phyloP scores from a whole-genome alignment of 37 sponge, comb jelly and placozoan species.

The Spongilla lacustris region DNA sequence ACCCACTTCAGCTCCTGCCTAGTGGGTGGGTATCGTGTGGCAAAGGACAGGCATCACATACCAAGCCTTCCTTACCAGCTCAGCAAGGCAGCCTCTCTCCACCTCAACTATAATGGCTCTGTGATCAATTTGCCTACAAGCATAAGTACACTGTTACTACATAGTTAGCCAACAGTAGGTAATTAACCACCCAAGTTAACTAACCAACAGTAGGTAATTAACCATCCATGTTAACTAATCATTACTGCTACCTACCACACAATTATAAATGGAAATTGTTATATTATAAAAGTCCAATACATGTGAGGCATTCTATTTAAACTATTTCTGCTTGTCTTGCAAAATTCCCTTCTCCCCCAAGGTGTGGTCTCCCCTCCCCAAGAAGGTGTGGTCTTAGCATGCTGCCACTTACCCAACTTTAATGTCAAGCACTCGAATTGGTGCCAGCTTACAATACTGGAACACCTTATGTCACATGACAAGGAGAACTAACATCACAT shows the following conservation, averaged over 20 bases:
- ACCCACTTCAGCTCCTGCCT: constrained; percentile 58
- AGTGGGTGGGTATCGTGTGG: not conserved
- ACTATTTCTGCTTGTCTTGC: too few species aligned
- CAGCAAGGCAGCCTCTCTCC: constrained; percentile 49
- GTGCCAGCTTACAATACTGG: constrained; percentile 20
- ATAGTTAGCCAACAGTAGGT: too few species aligned
- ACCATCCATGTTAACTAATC: too few species aligned
- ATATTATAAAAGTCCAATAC: too few species aligned
- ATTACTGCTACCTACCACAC: too few species aligned
- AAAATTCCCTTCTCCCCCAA: not conserved
- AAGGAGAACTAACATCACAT: not conserved
- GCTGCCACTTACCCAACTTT: constrained; percentile 40
- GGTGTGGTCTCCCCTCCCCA: too few species aligned
- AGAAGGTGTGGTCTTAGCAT: not conserved
- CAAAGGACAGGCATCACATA: not conserved
- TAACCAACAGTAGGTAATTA: too few species aligned
- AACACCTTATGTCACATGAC: constrained; percentile 12
- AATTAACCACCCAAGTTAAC: too few species aligned
- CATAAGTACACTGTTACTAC: too few species aligned
- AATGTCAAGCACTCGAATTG: constrained; percentile 61
- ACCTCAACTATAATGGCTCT: constrained; percentile 51
- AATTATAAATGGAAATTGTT: too few species aligned
- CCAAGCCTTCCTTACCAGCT: constrained; percentile 8
- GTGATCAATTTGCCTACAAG: constrained; percentile 44
- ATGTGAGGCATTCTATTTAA: too few species aligned